These are phyloP conservation scores for Holacanthella duospinosa DNA, from an alignment of 2,888 invertebrate species.

Conservation along the genomic window DNA sequence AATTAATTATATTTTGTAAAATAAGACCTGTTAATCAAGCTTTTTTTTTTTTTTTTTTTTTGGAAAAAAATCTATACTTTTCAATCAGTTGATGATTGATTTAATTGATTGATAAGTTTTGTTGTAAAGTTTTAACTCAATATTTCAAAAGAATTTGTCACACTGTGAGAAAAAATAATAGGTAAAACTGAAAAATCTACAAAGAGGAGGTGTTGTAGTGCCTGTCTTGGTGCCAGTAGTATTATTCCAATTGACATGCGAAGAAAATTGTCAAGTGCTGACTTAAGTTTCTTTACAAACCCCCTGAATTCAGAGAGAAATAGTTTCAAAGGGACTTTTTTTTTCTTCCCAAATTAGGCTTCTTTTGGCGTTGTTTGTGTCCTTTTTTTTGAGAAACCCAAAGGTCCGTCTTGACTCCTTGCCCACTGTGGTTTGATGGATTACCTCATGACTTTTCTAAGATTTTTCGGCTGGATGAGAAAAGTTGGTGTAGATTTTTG, in stretches of 20 bases:
- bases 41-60: too few species aligned
- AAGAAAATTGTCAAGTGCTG: conserved; percentile 10
- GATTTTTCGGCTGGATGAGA: neutral
- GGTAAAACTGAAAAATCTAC: conserved; percentile 20
- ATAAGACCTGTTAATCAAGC: too few species aligned
- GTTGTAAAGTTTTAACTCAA: neutral
- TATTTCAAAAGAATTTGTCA: neutral
- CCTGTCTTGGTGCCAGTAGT: conserved; percentile 7
- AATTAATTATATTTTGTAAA: neutral
- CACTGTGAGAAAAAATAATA: too few species aligned
- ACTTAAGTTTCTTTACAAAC: too few species aligned
- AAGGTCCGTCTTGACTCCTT: conserved; percentile 14
- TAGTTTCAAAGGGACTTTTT: too few species aligned
- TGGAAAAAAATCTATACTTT: too few species aligned
- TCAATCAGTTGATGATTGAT: neutral
- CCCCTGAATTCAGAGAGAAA: too few species aligned
- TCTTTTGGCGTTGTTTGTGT: too few species aligned
- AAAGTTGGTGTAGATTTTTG: neutral
- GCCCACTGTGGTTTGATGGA: conserved; percentile 37
- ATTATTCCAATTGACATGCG: conserved; percentile 16
- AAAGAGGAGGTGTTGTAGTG: conserved; percentile 14
- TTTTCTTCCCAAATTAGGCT: too few species aligned
- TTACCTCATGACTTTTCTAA: conserved; percentile 26
- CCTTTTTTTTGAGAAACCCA: too few species aligned
- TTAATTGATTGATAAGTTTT: neutral